Percentiles rank a stretch among this genome's conserved stretches.
These are phyloP conservation scores for Perithous albicinctus DNA, from an alignment of 2,888 invertebrate species.

Conservation along the genomic window DNA sequence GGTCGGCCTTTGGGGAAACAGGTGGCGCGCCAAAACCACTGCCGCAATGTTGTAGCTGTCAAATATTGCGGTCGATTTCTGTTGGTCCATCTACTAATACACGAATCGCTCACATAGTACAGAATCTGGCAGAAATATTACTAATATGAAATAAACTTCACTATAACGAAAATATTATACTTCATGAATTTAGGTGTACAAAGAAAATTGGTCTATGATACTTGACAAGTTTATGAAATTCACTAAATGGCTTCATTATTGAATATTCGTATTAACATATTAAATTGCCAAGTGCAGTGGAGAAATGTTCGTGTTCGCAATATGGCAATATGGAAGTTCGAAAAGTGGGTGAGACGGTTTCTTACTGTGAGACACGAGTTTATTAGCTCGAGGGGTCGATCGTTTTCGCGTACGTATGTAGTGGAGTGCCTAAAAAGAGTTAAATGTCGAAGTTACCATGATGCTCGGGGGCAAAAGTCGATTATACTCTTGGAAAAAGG, in stretches of 20 bases:
- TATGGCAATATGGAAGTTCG: not conserved
- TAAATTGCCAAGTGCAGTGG: no score
- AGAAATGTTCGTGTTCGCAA: constrained; percentile 15
- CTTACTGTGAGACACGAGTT: constrained; percentile 56
- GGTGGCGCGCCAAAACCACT: constrained; percentile 83
- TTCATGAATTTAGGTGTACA: no score
- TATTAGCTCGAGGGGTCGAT: constrained; percentile 68
- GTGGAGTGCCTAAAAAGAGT: constrained; percentile 65
- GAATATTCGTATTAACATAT: no score
- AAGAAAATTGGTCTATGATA: no score
- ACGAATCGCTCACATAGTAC: constrained; percentile 5
- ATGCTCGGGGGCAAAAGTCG: constrained; percentile 66
- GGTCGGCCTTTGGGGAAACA: constrained; percentile 76
- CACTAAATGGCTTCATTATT: no score
- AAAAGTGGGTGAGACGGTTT: constrained; percentile 13
- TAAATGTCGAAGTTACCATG: constrained; percentile 60
- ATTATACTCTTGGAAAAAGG: constrained; percentile 62
- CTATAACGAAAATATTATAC: no score
- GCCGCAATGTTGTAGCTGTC: constrained; percentile 81
- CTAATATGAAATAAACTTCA: no score
- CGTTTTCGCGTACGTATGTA: constrained; percentile 56
- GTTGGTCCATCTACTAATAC: constrained; percentile 6
- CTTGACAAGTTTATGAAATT: no score
- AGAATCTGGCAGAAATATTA: no score
- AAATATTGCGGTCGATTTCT: constrained; percentile 82